These are phyloP conservation scores for Meles meles DNA, from an alignment of 2,113 vertebrate species.

Conservation along the genomic window DNA sequence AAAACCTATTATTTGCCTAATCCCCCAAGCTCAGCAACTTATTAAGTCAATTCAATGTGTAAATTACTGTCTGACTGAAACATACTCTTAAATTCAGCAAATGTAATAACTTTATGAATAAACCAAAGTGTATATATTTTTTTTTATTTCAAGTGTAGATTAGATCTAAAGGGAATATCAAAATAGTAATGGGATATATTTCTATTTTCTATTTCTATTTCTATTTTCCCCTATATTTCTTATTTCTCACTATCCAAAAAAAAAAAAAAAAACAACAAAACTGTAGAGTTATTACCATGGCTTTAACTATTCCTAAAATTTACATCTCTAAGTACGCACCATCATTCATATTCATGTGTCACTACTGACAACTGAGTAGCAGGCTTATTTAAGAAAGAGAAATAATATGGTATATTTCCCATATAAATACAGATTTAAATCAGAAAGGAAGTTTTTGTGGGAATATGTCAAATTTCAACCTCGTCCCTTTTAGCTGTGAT, in stretches of 20 bases:
- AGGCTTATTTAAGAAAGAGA: background rate
- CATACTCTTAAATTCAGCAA: conserved; percentile 47
- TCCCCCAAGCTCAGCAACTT: background rate
- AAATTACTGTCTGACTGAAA: conserved; percentile 11
- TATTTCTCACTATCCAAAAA: background rate
- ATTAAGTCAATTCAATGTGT: background rate
- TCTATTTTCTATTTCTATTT: conserved; percentile 21
- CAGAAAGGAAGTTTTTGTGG: background rate
- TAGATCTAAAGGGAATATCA: conserved; percentile 30
- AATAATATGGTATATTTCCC: background rate
- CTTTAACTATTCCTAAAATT: background rate
- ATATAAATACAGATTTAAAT: background rate
- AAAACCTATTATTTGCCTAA: conserved; percentile 40
- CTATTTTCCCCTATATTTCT: background rate
- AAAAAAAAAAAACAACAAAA: background rate
- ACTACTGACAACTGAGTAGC: background rate
- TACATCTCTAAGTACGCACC: background rate
- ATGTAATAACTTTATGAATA: conserved; percentile 38
- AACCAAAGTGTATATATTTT: background rate
- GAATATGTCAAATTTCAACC: background rate
- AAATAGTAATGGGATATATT: conserved; percentile 41
- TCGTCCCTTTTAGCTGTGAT: background rate
- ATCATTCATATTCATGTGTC: background rate
- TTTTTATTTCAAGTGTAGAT: conserved; percentile 37
- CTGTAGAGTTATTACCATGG: background rate